A percentile compares a stretch with the other conserved stretches of the same genome.
phyloP scores from a whole-genome alignment of 2,797 vertebrate genomes.

The Amazonetta brasiliensis region DNA sequence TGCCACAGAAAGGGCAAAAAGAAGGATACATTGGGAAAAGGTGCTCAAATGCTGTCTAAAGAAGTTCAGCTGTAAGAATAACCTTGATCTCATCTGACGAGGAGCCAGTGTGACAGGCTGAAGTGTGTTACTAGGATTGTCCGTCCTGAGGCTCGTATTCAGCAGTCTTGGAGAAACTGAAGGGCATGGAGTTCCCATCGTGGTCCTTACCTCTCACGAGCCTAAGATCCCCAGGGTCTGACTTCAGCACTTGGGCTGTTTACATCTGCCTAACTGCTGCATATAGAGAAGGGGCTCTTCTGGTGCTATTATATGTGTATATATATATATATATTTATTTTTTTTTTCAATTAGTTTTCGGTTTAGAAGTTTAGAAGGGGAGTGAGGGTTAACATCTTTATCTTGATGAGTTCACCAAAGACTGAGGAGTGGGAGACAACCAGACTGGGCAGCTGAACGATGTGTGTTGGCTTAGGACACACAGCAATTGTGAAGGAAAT shows the following conservation, averaged over 20 bases:
- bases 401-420: not conserved
- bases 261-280: fast-evolving
- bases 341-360: not conserved
- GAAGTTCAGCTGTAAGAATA: not conserved
- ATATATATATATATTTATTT: not conserved
- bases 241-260: not conserved
- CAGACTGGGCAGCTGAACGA: not conserved
- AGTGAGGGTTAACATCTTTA: not conserved
- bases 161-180: not conserved
- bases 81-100: fast-evolving
- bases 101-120: fast-evolving
- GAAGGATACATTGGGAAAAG: not conserved
- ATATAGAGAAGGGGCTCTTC: not conserved
- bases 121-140: not conserved
- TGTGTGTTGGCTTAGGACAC: not conserved
- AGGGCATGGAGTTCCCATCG: not conserved
- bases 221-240: not conserved
- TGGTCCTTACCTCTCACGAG: not conserved
- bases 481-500: not conserved
- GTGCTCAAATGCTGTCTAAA: not conserved
- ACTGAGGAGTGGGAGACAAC: not conserved
- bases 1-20: not conserved
- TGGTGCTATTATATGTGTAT: not conserved
- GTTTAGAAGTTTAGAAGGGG: not conserved
- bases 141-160: fast-evolving